These are phyloP conservation scores for Diachrysia chrysitis DNA, from an alignment of 2,888 invertebrate species.

Conservation along the genomic window DNA sequence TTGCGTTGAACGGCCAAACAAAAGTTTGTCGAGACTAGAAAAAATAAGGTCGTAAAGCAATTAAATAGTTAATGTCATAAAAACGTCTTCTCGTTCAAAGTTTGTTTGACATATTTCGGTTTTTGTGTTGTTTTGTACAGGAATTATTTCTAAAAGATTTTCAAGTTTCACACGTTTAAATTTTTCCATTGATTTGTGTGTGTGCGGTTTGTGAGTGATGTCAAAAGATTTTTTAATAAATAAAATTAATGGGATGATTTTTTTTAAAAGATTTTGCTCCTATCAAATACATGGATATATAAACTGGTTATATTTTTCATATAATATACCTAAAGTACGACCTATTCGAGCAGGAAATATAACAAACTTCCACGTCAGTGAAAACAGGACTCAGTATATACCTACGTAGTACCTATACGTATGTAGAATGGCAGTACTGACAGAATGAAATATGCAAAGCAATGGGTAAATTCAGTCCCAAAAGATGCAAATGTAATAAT, in stretches of 20 bases:
- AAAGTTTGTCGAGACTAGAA: background rate
- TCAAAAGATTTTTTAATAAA: too few relatives aligned
- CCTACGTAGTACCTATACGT: too few relatives aligned
- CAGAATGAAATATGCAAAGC: background rate
- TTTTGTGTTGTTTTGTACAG: background rate
- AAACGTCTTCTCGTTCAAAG: background rate
- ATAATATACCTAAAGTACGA: too few relatives aligned
- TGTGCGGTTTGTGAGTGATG: too few relatives aligned
- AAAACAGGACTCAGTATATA: too few relatives aligned
- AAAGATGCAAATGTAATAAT: slow-evolving; percentile 8
- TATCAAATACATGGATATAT: too few relatives aligned
- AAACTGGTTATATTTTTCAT: too few relatives aligned
- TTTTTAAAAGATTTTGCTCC: too few relatives aligned
- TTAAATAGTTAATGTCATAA: slow-evolving; percentile 4
- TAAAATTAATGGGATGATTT: too few relatives aligned
- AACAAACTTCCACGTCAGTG: too few relatives aligned
- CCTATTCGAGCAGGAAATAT: too few relatives aligned
- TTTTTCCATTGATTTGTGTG: too few relatives aligned
- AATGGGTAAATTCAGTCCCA: slow-evolving; percentile 5
- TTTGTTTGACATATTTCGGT: slow-evolving; percentile 1
- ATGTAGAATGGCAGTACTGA: background rate
- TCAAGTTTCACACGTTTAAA: background rate
- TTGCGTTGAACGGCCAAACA: background rate
- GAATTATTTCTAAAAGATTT: background rate
- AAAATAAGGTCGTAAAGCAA: slow-evolving; percentile 6